A percentile compares a stretch with the other conserved stretches of the same genome.
These are phyloP conservation scores for Ceratitis capitata DNA, from an alignment of 1,140 invertebrate genomes.

Conservation along the genomic window DNA sequence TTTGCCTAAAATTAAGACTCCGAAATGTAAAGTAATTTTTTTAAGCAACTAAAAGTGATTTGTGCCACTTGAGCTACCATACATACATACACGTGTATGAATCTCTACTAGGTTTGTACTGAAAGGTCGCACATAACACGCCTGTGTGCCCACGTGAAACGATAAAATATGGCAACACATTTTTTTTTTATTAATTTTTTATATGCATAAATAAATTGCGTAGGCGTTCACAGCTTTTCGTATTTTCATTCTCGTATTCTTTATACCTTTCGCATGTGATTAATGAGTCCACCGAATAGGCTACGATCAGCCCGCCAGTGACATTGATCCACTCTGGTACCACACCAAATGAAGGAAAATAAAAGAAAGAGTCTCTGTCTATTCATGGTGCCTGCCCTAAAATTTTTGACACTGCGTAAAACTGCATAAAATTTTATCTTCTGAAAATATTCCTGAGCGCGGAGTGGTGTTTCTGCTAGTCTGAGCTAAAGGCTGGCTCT, in stretches of 20 bases:
- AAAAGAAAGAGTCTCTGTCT: background rate
- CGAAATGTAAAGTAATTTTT: too few species aligned
- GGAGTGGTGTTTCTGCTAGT: too few species aligned
- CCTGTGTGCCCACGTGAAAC: background rate
- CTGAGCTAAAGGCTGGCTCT: too few species aligned
- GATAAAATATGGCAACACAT: too few species aligned
- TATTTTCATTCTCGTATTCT: background rate
- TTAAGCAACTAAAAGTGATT: background rate
- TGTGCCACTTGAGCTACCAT: background rate
- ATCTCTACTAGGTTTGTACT: background rate
- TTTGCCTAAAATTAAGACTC: too few species aligned
- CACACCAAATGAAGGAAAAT: background rate
- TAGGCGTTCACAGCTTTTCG: background rate
- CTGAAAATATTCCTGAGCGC: too few species aligned
- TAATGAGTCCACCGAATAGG: background rate
- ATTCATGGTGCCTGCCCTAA: background rate
- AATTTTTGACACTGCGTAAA: background rate
- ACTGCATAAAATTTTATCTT: too few species aligned
- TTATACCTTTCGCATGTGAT: background rate
- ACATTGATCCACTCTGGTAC: too few species aligned
- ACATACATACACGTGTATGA: background rate
- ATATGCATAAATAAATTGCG: too few species aligned
- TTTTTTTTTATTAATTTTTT: slow-evolving; percentile 6
- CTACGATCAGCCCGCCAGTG: background rate
- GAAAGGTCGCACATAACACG: background rate